Base-by-base conservation (phyloP, 2,888 invertebrate genomes). In the Aphidoletes aphidimyza region DNA sequence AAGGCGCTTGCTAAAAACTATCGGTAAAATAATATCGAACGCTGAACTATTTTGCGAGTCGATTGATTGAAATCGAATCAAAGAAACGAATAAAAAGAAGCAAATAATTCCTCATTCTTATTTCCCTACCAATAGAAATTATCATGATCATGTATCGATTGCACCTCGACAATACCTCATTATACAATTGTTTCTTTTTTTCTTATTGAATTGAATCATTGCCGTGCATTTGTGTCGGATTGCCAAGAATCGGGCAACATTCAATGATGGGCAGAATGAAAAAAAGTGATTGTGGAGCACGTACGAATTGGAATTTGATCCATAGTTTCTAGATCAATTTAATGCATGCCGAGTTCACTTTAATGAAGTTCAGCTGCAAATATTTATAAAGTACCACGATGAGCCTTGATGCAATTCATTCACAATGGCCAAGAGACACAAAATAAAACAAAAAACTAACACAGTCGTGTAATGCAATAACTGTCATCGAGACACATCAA, bases 401-500 rank as follows among this genome's bases (percentile, higher is more conserved):
- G 2, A n/a, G n/a, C 9, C 42, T 42, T 30, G 69, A 2, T 11
- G 30, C 9, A 69, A 81, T 81, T 30, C 69, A 69, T 69, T 69
- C 69, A 69, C 69, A 69, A 69, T 69, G 69, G 69, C 0, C 34
- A 30, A 30, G 69, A 3, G 54, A 54, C 22, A 9, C 6, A 54
- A 26, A 14, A 69, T 1, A 30, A 30, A 30, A 26, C 26, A 69
- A 30, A 69, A 11, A 69, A 30, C 9, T n/a, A n/a, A n/a, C n/a
- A n/a, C n/a, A n/a, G n/a, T 30, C 69, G 30, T 69, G 81, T 81
- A 81, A 81, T 37, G 19, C 22, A 81, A 81, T 81, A 81, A 81
- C 81, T 81, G 81, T 81, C 81, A 81, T 81, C 81, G 81, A 81
- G 81, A 81, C 26, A 81, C 14, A 14, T 69, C 69, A n/a, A n/a